A percentile compares a stretch with the other conserved stretches of the same genome.
Conservation (phyloP, 2,113 vertebrate species). For the Platanista minor region DNA sequence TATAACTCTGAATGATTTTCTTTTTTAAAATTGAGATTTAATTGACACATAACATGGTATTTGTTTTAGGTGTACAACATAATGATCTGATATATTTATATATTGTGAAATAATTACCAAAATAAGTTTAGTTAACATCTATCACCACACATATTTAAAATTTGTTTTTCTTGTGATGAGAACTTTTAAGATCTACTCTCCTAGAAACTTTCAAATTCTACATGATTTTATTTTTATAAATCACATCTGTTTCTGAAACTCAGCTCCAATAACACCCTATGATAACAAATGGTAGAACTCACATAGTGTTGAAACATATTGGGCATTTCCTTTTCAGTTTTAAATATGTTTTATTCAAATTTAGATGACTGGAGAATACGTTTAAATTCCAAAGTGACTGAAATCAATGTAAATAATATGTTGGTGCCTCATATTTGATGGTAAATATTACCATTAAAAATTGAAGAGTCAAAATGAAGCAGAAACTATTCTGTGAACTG, state of each 20-base stretch:
- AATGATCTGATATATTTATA: neutral
- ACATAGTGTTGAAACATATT: neutral
- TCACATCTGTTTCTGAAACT: neutral
- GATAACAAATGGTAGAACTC: neutral
- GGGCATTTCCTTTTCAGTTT: neutral
- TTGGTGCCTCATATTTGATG: neutral
- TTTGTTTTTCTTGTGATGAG: neutral
- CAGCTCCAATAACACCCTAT: neutral
- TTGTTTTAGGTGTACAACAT: neutral
- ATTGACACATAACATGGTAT: neutral
- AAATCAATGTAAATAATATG: conserved; percentile 2
- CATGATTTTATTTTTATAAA: conserved; percentile 26
- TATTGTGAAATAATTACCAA: neutral
- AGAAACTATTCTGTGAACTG: neutral
- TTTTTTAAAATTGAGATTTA: neutral
- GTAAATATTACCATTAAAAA: conserved; percentile 27
- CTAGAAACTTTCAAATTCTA: neutral
- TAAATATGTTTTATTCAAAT: conserved; percentile 24
- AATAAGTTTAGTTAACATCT: neutral
- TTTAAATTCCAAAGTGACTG: conserved; percentile 3
- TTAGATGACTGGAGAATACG: neutral
- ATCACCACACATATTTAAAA: neutral
- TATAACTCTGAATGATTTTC: neutral
- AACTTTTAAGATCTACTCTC: neutral
- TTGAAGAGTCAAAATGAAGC: neutral